Evolutionary conservation across 2,888 invertebrate species (phyloP), one percentile per base, ranked within the genome.

Genomic region (Phrixothrix hirtus): DNA sequence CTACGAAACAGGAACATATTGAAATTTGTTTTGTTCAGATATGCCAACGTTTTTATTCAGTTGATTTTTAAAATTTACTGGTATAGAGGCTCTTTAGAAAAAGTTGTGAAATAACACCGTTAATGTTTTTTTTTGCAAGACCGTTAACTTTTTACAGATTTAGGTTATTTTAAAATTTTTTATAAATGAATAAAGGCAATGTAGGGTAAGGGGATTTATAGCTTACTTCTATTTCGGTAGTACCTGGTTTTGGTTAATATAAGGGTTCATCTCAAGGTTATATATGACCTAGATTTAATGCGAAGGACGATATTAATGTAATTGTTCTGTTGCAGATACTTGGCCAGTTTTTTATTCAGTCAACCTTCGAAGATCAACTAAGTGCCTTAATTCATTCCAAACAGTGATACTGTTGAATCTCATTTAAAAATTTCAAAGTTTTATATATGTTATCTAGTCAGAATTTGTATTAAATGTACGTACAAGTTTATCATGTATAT

Each of bases 1-100:
- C 54, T 54, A 48, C 54, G 43, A 54, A 54, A 54, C 54, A 54
- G 48, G 54, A 54, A 54, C 53, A 53, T 41, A 43, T 31, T 32
- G 46, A 52, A 52, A 35, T 52, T 51, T 30, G 41, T 41, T 46
- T 45, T 45, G 45, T 45, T 29, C 25, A 31, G 13, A 37, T 36
- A 5, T 25, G 36, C 35, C 30, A 36, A 36, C 46, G 46, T 29
- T 29, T 39, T 39, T 39, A 12, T 36, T 36, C 25, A 11, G 10
- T 4, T 5, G 6, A 21, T 21, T 21, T 21, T 7, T 21, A 7
- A 21, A 7, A 21, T 21, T 21, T 21, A 5, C 21, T 21, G 21
- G 7, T n/a, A n/a, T n/a, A n/a, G n/a, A n/a, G n/a, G n/a, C n/a
- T n/a, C n/a, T n/a, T n/a, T n/a, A n/a, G n/a, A n/a, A n/a, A n/a